Evolutionary conservation across 2,888 invertebrate species (phyloP).

Genomic region (Agrochola circellaris): DNA sequence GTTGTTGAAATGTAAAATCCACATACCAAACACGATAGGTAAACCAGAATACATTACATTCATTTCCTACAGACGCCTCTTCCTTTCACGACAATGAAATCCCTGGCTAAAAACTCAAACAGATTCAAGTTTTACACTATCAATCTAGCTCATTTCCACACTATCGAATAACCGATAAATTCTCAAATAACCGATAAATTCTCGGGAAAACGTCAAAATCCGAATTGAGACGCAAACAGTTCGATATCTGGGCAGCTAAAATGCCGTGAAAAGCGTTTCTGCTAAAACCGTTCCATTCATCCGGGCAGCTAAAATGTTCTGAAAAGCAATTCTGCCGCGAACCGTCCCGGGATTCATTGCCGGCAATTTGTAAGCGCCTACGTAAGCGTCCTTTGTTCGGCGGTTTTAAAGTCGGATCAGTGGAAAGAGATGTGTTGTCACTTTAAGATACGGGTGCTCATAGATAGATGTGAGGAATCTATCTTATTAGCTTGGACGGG

Average conservation of each 20-base stretch:
- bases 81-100: not conserved
- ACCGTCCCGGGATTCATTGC: slow-evolving; percentile 58
- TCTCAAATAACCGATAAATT: slow-evolving; percentile 47
- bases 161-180: slow-evolving; percentile 52
- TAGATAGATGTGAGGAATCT: slow-evolving; percentile 4
- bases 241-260: slow-evolving; percentile 50
- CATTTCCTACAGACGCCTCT: slow-evolving; percentile 2
- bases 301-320: slow-evolving; percentile 56
- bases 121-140: slow-evolving; percentile 37
- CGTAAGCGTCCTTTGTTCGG: slow-evolving; percentile 59
- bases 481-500: not conserved
- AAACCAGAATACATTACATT: not conserved
- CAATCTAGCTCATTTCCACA: slow-evolving; percentile 59
- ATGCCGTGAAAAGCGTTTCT: slow-evolving; percentile 33
- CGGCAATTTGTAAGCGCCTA: slow-evolving; percentile 63
- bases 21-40: not conserved
- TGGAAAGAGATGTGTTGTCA: slow-evolving; percentile 47
- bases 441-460: slow-evolving; percentile 26
- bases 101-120: not conserved
- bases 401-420: slow-evolving; percentile 49
- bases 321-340: slow-evolving; percentile 45
- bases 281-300: slow-evolving; percentile 29
- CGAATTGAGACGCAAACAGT: slow-evolving; percentile 50
- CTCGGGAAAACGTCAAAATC: slow-evolving; percentile 53
- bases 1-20: no score